phyloP scores from a whole-genome alignment of 2,797 vertebrate genomes.

The Amblyopsis hoosieri region DNA sequence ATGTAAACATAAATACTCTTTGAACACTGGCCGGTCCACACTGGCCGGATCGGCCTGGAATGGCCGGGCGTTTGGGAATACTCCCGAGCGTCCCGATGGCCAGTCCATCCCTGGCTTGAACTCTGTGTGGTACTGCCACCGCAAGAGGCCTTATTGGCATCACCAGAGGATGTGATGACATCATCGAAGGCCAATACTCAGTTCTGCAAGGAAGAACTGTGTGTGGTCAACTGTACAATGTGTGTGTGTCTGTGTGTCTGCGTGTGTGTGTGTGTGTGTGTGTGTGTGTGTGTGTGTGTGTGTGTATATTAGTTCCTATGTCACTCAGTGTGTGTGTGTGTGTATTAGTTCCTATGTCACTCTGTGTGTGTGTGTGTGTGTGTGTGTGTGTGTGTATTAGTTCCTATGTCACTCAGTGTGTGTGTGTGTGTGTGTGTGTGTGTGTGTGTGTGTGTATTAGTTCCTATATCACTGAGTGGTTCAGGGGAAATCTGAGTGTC shows the following conservation, averaged over 20 bases:
- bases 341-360: neutral
- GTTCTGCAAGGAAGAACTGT: neutral
- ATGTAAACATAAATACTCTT: no score
- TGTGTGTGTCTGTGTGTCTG: conserved; percentile 5
- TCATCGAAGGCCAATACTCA: neutral
- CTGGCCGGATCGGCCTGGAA: no score
- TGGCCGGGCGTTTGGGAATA: no score
- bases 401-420: neutral
- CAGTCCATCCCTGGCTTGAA: no score
- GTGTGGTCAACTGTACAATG: conserved; percentile 3
- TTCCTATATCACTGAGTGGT: no score
- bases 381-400: conserved; percentile 3
- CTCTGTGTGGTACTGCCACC: no score
- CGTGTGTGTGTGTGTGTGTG: neutral
- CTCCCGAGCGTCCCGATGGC: no score
- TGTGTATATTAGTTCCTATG: neutral
- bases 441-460: conserved; percentile 2
- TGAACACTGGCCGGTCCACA: no score
- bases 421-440: neutral
- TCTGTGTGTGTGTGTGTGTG: conserved; percentile 6
- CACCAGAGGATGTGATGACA: no score
- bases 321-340: conserved; percentile 4
- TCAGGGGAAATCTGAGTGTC: no score
- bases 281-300: conserved; percentile 16
- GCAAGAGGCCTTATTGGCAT: no score